phyloP scores from a whole-genome alignment of 2,797 vertebrate genomes.

The Acrossocheilus wenchowensis region DNA sequence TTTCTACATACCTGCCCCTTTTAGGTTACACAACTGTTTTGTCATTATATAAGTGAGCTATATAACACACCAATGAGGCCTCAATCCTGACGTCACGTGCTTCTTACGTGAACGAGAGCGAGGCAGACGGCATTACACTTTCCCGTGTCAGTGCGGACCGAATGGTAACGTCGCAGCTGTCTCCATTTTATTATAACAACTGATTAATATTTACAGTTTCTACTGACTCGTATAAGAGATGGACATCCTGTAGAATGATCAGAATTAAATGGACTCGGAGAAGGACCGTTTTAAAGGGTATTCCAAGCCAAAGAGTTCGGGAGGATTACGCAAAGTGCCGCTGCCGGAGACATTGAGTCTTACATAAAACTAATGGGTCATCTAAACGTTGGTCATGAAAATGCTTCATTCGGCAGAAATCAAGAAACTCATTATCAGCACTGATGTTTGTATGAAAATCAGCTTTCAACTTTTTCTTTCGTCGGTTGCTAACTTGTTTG shows the following conservation, averaged over 20 bases:
- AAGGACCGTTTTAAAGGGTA: background rate
- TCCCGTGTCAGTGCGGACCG: conserved; percentile 24
- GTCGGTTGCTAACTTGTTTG: background rate
- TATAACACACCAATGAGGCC: conserved; percentile 71
- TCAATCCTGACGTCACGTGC: conserved; percentile 59
- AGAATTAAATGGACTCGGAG: background rate
- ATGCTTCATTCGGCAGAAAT: background rate
- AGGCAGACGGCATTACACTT: conserved; percentile 34
- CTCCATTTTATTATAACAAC: background rate
- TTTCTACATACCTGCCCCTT: conserved; percentile 19
- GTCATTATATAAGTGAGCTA: conserved; percentile 81
- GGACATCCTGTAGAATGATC: background rate
- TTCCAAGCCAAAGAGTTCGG: background rate
- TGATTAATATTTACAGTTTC: background rate
- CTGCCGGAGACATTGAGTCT: conserved; percentile 27
- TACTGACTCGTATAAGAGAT: background rate
- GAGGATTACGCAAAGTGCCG: conserved; percentile 46
- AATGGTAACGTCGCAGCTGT: background rate
- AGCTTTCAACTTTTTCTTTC: background rate
- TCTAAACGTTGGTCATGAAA: background rate
- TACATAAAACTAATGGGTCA: conserved; percentile 28
- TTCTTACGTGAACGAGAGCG: conserved; percentile 15
- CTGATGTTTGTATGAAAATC: background rate
- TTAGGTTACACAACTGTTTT: conserved; percentile 78
- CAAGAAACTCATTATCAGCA: background rate